Base-by-base conservation (phyloP, 2,888 invertebrate genomes). In the Lasiommata megera region DNA sequence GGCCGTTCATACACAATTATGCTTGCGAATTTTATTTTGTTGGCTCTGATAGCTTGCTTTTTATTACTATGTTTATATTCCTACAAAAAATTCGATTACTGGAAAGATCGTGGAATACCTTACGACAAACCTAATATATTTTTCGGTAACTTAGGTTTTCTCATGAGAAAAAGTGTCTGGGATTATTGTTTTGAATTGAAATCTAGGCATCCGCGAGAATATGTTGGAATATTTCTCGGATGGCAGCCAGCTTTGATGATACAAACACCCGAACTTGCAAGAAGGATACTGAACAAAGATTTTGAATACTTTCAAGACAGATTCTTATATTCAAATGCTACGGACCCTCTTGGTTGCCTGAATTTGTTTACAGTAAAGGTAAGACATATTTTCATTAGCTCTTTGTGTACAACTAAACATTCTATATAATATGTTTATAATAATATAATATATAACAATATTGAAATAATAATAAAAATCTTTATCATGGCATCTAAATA, bases 321-420 rank as follows among this genome's bases (percentile, higher is more conserved):
- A 66, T 73, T 69, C 60, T 46, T 70, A 43, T 79, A 77, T 43
- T 63, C 79, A 0, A 72, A 77, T 7, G 67, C 70, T 12, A 65
- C 74, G 3, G 86, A 87, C 61, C 82, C 82, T 0, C 66, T 86
- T 44, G 86, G 86, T 1, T 72, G 82, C 1, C 67, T 85, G 23
- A 85, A 84, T 67, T 67, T 87, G n/a, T 85, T 86, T 58, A 72
- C 77, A 8, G 64, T 83, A 0, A 82, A 81, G 72, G 85, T 83
- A 73, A 60, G 61, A 23, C 23, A 3, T 23, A 23, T 23, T 23
- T 23, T 3, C 5, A 23, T 23, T 23, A 5, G 2, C 5, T 23
- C 5, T 23, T 23, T 23, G 5, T 2, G 2, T 23, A 23, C 23
- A n/a, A n/a, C n/a, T n/a, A n/a, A n/a, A n/a, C n/a, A n/a, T n/a